Evolutionary conservation across 2,888 invertebrate genomes (phyloP), one percentile per base, ranked within the genome.

Genomic region (Willowsia nigromaculata): DNA sequence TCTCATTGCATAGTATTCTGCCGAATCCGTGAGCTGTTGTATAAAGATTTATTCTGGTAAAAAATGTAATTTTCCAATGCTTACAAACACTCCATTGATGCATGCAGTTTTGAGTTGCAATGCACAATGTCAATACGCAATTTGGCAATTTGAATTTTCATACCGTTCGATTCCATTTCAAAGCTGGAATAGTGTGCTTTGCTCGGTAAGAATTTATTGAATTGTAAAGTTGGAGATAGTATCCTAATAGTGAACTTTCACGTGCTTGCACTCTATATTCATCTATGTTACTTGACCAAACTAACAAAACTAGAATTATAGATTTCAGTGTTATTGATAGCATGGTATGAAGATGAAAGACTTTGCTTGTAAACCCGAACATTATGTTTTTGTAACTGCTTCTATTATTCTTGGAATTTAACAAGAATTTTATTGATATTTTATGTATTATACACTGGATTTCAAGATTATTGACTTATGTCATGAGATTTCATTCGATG

Each of bases 81-180:
- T n/a, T n/a, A n/a, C n/a, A n/a, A n/a, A n/a, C n/a, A n/a, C n/a
- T n/a, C n/a, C n/a, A n/a, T n/a, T n/a, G n/a, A n/a, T n/a, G n/a
- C n/a, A n/a, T n/a, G n/a, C n/a, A n/a, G n/a, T n/a, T n/a, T n/a
- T n/a, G n/a, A n/a, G n/a, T n/a, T n/a, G n/a, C n/a, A n/a, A n/a
- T n/a, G n/a, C n/a, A n/a, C n/a, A n/a, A n/a, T n/a, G n/a, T n/a
- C n/a, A n/a, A n/a, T n/a, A n/a, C n/a, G n/a, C n/a, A n/a, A n/a
- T n/a, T n/a, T n/a, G 18, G 62, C 15, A 30, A 27, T 27, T 25
- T 43, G 22, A 68, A 22, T 33, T 47, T 22, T 15, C 78, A 85
- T 80, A 91, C 91, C 68, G 90, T 89, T 83, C 84, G 27, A 76
- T 90, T 91, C 89, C 85, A 91, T 85, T 65, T 71, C 53, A 91